Base-by-base conservation (phyloP, 2,113 vertebrate genomes). In the Pyrgilauda ruficollis region DNA sequence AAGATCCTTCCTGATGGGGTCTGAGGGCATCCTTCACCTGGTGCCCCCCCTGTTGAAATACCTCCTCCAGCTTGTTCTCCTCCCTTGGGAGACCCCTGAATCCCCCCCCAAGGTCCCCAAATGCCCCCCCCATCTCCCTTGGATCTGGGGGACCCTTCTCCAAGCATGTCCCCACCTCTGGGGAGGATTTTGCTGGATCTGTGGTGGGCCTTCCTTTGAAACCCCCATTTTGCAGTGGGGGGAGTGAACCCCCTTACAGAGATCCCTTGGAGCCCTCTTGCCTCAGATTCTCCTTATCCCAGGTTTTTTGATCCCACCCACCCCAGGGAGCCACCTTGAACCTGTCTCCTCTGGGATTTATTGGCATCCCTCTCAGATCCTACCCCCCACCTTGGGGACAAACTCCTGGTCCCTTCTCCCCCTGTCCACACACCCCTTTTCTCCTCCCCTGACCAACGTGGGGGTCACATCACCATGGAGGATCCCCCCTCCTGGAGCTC, bases 131-230 rank as follows among this genome's bases (percentile, higher is more conserved):
- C 24, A 30, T 19, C 23, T 33, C 12, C 41, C 9, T 55, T 53
- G 44, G 39, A 15, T 56, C 21, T 55, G 41, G n/a, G 59, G 23
- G 15, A 43, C 7, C 12, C 14, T 52, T 39, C 53, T 33, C 35
- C 5, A 2, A 8, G 15, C 22, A 2, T 18, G 23, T 24, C 28
- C 16, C 20, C 6, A 3, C 5, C 11, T 41, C 23, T n/a, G 14
- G 30, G 21, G 27, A 35, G 50, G 55, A 68, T 62, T 55, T 46
- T 67, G 5, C 5, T 35, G 19, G 15, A 50, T 77, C 35, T 46
- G 3, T 85, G 59, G 11, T 55, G 31, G 59, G 27, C n/a, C 24
- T 90, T 73, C 35, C 23, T 53, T 59, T 87, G 44, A 74, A 77
- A 56, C 13, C 37, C 56, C 7, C 26, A 8, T 33, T 50, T 62